A percentile compares a stretch with the other conserved stretches of the same genome.
Conservation (phyloP, 2,113 vertebrate genomes). For the Pachyramphus minor region DNA sequence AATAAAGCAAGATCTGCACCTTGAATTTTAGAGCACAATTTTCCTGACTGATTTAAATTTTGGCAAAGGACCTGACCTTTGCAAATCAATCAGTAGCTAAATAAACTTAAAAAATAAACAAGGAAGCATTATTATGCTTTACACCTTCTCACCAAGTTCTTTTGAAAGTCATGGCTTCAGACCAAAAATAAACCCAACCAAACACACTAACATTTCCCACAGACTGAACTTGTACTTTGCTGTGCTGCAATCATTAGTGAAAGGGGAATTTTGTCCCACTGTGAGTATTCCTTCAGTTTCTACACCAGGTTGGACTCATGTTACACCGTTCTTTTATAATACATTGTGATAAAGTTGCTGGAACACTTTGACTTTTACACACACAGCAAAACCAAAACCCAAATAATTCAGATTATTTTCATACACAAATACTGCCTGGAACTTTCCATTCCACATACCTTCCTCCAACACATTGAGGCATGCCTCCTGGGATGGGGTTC, state of each 20-base stretch:
- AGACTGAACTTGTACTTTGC: not conserved
- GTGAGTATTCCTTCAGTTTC: not conserved
- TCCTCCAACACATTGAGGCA: not conserved
- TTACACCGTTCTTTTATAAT: not conserved
- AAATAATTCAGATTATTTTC: not conserved
- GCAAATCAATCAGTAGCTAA: not conserved
- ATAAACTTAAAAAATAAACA: not conserved
- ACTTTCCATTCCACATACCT: not conserved
- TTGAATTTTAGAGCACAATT: not conserved
- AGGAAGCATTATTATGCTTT: not conserved
- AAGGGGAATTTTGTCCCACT: not conserved
- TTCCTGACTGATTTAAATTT: not conserved
- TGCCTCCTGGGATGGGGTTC: not conserved
- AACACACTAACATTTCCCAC: not conserved
- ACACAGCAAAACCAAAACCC: fast-evolving
- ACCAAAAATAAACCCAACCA: not conserved
- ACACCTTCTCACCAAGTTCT: not conserved
- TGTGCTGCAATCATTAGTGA: not conserved
- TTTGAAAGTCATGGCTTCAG: constrained; percentile 22
- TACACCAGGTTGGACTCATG: not conserved
- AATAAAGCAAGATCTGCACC: not conserved
- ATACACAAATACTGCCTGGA: not conserved
- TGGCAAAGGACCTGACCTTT: not conserved
- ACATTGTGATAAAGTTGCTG: not conserved
- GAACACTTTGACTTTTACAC: not conserved